phyloP scores from a whole-genome alignment of 2,797 vertebrate genomes.

The Mus minutoides region DNA sequence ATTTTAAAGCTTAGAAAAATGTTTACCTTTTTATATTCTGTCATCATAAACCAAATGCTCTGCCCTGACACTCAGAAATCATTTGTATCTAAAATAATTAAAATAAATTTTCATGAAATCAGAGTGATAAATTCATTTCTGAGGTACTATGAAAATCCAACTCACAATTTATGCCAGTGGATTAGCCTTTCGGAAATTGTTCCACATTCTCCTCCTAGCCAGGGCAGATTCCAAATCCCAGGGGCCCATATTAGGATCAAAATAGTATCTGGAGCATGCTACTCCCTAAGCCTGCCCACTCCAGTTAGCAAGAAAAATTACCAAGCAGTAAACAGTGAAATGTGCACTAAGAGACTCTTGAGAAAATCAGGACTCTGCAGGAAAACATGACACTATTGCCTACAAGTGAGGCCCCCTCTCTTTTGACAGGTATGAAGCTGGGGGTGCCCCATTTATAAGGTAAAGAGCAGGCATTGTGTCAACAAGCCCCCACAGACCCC shows the following conservation, averaged over 20 bases:
- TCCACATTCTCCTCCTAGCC: neutral
- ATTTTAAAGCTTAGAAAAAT: slow-evolving; percentile 35
- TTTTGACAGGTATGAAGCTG: neutral
- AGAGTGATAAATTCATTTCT: neutral
- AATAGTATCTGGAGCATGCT: neutral
- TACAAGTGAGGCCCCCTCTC: neutral
- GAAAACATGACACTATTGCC: neutral
- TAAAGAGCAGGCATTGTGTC: neutral
- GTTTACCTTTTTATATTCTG: neutral
- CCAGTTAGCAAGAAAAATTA: slow-evolving; percentile 9
- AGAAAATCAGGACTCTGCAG: neutral
- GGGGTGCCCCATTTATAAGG: neutral
- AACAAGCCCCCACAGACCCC: neutral
- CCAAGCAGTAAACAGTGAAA: neutral
- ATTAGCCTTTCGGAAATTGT: neutral
- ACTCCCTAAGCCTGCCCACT: neutral
- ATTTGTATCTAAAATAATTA: slow-evolving; percentile 28
- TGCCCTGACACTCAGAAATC: neutral
- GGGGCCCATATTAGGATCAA: neutral
- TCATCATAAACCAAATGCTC: neutral
- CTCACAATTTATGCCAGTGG: neutral
- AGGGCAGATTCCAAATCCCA: neutral
- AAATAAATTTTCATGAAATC: neutral
- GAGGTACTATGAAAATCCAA: slow-evolving; percentile 6
- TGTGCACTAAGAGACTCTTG: neutral